Evolutionary conservation across 1,140 invertebrate species (phyloP).

Genomic region (Ridgeia piscesae): DNA sequence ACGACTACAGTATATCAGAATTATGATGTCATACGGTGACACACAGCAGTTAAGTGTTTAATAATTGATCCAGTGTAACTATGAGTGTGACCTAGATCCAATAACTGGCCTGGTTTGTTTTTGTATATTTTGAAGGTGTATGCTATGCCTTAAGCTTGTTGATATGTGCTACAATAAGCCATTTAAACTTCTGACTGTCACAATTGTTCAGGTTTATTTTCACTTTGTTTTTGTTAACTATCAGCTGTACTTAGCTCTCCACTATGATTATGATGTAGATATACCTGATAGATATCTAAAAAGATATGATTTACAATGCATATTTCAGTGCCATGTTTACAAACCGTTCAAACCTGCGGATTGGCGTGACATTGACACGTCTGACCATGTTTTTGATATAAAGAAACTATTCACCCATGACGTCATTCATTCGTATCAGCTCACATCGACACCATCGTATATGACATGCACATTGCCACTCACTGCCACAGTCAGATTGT

Average conservation of each 20-base stretch:
- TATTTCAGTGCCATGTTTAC: not conserved
- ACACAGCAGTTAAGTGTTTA: too few species aligned
- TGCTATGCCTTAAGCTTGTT: too few species aligned
- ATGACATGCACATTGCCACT: not conserved
- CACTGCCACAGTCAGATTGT: not conserved
- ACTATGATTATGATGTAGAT: not conserved
- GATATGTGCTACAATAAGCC: too few species aligned
- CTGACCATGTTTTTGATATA: not conserved
- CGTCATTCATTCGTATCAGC: not conserved
- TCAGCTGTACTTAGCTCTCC: not conserved
- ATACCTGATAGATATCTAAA: not conserved
- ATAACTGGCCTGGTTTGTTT: too few species aligned
- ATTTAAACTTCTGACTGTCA: too few species aligned
- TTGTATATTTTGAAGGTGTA: too few species aligned
- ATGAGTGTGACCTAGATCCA: too few species aligned
- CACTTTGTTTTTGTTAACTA: not conserved
- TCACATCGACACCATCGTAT: not conserved
- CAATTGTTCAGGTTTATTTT: too few species aligned
- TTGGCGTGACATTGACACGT: not conserved
- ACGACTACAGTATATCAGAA: too few species aligned
- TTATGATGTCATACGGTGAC: too few species aligned
- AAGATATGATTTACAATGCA: too few species aligned
- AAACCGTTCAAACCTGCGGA: not conserved
- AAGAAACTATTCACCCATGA: not conserved
- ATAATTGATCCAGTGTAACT: too few species aligned